Percentiles rank a stretch among this genome's conserved stretches.
Conservation (phyloP, 2,888 invertebrate genomes). For the Argyresthia albistria region DNA sequence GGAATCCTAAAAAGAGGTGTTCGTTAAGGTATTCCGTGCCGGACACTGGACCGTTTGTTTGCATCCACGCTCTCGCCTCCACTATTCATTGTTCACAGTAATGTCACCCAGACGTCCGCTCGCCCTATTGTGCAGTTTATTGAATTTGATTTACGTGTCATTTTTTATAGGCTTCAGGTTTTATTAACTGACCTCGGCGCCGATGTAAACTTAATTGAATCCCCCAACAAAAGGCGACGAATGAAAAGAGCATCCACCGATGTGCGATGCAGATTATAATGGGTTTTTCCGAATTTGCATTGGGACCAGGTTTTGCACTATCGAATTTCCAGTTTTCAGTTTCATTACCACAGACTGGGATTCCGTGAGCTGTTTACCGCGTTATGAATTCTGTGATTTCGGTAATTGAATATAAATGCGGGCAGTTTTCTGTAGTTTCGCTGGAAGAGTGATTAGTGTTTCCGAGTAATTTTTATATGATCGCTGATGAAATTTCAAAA, state of each 20-base stretch:
- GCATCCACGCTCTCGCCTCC: background rate
- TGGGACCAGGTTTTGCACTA: constrained; percentile 1
- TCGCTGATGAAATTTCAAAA: too few species aligned
- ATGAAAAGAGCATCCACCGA: constrained; percentile 68
- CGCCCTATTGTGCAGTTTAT: constrained; percentile 35
- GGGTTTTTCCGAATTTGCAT: constrained; percentile 53
- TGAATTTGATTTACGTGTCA: constrained; percentile 69
- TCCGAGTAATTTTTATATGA: too few species aligned
- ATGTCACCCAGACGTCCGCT: too few species aligned
- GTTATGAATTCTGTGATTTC: background rate
- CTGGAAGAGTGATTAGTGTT: too few species aligned
- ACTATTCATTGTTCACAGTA: constrained; percentile 6
- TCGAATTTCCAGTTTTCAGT: background rate
- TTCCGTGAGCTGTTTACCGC: background rate
- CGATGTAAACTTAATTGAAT: constrained; percentile 72
- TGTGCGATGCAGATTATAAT: constrained; percentile 71
- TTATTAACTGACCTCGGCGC: constrained; percentile 70
- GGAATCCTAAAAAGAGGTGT: too few species aligned
- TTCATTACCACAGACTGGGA: too few species aligned
- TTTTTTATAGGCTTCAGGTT: constrained; percentile 69
- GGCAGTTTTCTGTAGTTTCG: too few species aligned
- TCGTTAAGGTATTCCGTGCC: too few species aligned
- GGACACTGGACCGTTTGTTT: too few species aligned
- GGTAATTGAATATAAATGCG: background rate
- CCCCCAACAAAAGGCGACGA: constrained; percentile 64